These are phyloP conservation scores for Clarias laeviceps DNA, from an alignment of 2,797 vertebrate genomes.

Conservation along the genomic window DNA sequence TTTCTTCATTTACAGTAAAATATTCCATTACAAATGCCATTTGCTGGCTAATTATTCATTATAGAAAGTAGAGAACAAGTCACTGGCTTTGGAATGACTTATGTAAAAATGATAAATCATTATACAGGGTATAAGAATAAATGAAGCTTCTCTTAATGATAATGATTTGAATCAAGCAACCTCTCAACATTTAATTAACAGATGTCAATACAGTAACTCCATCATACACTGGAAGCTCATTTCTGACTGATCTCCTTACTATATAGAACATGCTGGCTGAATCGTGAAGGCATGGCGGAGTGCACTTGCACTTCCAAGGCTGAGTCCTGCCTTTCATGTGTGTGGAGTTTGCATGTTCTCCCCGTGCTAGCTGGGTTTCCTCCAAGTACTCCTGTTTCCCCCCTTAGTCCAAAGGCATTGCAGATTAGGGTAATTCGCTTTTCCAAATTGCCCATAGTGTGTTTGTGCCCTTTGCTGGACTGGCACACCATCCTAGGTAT, in stretches of 20 bases:
- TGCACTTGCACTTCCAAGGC: too few species aligned
- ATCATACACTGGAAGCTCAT: not conserved
- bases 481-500: too few species aligned
- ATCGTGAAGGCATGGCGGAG: not conserved
- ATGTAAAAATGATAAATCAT: not conserved
- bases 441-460: too few species aligned
- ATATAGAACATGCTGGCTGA: not conserved
- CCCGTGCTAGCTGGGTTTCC: too few species aligned
- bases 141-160: constrained; percentile 4
- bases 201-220: not conserved
- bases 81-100: not conserved
- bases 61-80: not conserved
- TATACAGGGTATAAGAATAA: not conserved
- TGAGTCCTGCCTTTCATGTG: too few species aligned
- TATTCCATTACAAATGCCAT: not conserved
- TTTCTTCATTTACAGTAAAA: not conserved
- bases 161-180: not conserved
- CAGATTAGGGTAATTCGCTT: too few species aligned
- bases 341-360: too few species aligned
- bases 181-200: not conserved
- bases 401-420: too few species aligned
- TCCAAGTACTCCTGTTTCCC: too few species aligned
- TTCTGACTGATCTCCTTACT: too few species aligned
- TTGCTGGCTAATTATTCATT: constrained; percentile 2
- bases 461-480: too few species aligned